Percentiles rank a stretch among this genome's conserved stretches.
These are phyloP conservation scores for Lydus trimaculatus DNA, from an alignment of 2,888 invertebrate genomes.

Conservation along the genomic window DNA sequence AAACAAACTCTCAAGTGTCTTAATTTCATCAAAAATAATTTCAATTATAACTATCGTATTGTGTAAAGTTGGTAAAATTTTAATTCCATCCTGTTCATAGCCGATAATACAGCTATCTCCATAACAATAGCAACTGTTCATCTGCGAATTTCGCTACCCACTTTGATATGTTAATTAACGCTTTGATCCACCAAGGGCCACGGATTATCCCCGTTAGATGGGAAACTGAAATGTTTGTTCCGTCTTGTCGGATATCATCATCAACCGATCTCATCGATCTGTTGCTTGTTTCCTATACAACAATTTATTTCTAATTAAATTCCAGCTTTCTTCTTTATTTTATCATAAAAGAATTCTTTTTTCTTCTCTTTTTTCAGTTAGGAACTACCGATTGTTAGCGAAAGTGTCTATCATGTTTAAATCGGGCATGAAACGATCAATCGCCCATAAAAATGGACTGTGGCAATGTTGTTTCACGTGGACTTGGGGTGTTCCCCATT, in stretches of 20 bases:
- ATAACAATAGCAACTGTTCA: slow-evolving; percentile 53
- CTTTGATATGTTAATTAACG: slow-evolving; percentile 55
- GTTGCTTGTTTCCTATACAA: slow-evolving; percentile 2
- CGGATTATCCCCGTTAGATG: slow-evolving; percentile 26
- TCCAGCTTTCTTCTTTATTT: slow-evolving; percentile 10
- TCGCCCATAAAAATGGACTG: slow-evolving; percentile 45
- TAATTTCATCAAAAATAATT: not conserved
- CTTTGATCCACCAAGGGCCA: slow-evolving; percentile 43
- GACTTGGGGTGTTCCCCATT: slow-evolving; percentile 36
- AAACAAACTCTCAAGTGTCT: not conserved
- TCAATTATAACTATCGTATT: not conserved
- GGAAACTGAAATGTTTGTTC: slow-evolving; percentile 23
- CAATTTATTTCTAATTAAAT: slow-evolving; percentile 9
- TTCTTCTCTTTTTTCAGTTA: slow-evolving; percentile 1
- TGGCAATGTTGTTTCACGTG: slow-evolving; percentile 48
- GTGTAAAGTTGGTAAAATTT: not conserved
- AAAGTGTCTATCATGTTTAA: slow-evolving; percentile 50
- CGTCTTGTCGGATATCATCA: slow-evolving; percentile 17
- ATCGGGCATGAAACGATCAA: slow-evolving; percentile 48
- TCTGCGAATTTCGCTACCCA: slow-evolving; percentile 49
- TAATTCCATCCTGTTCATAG: slow-evolving; percentile 17
- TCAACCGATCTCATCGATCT: not conserved
- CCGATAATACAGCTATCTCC: slow-evolving; percentile 53
- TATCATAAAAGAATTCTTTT: slow-evolving; percentile 1
- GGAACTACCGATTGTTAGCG: slow-evolving; percentile 40